A percentile compares a stretch with the other conserved stretches of the same genome.
phyloP scores from a whole-genome alignment of 2,888 invertebrate species.

The Torymus aiolomorphi region DNA sequence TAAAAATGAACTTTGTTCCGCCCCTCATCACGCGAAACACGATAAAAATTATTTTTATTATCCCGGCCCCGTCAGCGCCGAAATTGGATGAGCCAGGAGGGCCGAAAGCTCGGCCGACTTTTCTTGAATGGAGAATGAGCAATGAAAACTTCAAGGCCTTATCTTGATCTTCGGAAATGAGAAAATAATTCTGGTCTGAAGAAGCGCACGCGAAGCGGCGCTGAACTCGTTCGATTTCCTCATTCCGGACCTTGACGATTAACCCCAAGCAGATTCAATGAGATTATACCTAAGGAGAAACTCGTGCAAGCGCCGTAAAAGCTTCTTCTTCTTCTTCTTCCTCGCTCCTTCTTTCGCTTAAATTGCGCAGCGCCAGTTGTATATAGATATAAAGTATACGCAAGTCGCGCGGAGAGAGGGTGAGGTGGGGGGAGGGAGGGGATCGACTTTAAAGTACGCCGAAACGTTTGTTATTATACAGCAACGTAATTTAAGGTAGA shows the following conservation, averaged over 20 bases:
- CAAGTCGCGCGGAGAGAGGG: no score
- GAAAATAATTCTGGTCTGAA: constrained; percentile 48
- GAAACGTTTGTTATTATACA: constrained; percentile 55
- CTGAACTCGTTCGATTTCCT: constrained; percentile 41
- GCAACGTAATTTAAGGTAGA: constrained; percentile 55
- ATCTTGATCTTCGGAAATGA: constrained; percentile 53
- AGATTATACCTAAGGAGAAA: constrained; percentile 38
- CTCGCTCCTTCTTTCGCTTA: constrained; percentile 2
- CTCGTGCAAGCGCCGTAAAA: constrained; percentile 23
- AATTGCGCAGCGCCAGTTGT: constrained; percentile 1
- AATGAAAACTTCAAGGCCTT: constrained; percentile 33
- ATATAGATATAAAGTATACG: no score
- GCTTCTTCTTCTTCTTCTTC: constrained; percentile 32
- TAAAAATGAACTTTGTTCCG: no score
- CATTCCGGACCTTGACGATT: constrained; percentile 32
- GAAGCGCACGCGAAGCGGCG: neutral
- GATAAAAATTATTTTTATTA: no score
- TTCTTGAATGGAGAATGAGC: neutral
- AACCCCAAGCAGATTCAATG: constrained; percentile 45
- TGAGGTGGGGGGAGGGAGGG: neutral
- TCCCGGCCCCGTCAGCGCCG: no score
- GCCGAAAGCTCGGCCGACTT: no score
- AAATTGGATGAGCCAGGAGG: no score
- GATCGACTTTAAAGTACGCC: constrained; percentile 34
- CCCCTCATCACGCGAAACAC: no score